These are phyloP conservation scores for Cyrtonyx montezumae DNA, from an alignment of 2,113 vertebrate genomes.

Conservation along the genomic window DNA sequence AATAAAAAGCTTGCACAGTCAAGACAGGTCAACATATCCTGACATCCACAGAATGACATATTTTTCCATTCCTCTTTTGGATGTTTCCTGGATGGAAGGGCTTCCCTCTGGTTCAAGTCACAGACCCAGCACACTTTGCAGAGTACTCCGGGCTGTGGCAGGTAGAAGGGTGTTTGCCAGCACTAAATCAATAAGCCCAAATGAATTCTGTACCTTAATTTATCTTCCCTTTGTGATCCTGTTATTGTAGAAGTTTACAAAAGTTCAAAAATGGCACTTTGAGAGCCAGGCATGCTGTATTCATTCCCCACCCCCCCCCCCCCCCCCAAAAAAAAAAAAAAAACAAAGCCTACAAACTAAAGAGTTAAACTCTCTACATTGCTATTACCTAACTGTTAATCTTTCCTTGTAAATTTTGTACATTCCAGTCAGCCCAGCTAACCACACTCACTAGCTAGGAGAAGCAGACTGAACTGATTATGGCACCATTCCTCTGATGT, in stretches of 20 bases:
- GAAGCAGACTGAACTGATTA: background rate
- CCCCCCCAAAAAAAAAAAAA: background rate
- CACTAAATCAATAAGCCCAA: background rate
- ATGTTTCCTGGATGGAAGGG: background rate
- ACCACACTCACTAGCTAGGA: background rate
- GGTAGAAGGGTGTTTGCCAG: background rate
- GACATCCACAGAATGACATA: background rate
- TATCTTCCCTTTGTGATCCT: background rate
- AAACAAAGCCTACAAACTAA: background rate
- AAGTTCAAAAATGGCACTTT: rapidly evolving
- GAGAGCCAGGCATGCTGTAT: background rate
- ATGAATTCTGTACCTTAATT: background rate
- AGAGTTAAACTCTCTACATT: background rate
- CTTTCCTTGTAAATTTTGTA: background rate
- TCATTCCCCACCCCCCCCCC: too few species aligned
- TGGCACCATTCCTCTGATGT: background rate
- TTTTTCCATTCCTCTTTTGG: background rate
- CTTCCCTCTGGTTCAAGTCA: background rate
- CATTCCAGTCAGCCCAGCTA: background rate
- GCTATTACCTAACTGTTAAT: background rate
- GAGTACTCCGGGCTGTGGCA: background rate
- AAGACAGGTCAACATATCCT: background rate
- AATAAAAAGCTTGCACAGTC: background rate
- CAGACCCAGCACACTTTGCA: rapidly evolving
- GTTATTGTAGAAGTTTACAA: background rate